phyloP scores from a whole-genome alignment of 2,113 vertebrate species.

The Panthera uncia region DNA sequence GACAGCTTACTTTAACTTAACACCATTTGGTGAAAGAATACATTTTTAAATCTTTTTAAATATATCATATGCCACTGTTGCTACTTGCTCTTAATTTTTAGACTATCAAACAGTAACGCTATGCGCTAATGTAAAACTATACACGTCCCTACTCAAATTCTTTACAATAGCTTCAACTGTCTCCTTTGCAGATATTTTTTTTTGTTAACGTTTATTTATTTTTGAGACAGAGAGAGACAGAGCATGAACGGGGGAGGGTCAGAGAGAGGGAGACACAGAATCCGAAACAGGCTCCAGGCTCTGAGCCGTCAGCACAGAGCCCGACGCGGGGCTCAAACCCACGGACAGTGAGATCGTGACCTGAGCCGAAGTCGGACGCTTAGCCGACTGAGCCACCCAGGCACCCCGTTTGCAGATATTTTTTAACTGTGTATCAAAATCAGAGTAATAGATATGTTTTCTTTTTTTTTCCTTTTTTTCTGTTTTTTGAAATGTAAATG shows the following conservation, averaged over 20 bases:
- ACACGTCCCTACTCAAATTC: background rate
- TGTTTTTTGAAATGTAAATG: background rate
- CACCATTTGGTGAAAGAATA: conserved; percentile 83
- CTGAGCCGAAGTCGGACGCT: too few species aligned
- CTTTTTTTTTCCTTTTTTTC: background rate
- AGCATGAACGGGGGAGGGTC: too few species aligned
- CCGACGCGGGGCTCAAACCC: too few species aligned
- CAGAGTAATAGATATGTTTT: background rate
- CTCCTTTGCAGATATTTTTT: background rate
- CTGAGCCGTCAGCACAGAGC: too few species aligned
- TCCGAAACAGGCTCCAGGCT: too few species aligned
- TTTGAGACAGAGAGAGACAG: too few species aligned
- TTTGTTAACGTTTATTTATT: too few species aligned
- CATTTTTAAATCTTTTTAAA: conserved; percentile 81
- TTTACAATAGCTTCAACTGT: background rate
- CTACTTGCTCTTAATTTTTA: background rate
- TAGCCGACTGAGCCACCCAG: too few species aligned
- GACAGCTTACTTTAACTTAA: conserved; percentile 86
- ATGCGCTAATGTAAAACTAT: background rate
- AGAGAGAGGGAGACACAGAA: too few species aligned
- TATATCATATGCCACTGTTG: conserved; percentile 80
- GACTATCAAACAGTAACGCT: background rate
- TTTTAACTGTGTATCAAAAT: conserved; percentile 22
- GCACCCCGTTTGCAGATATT: background rate
- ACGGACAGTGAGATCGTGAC: too few species aligned